Evolutionary conservation across 2,113 vertebrate genomes (phyloP).

Genomic region (Nannobrachium achirus): DNA sequence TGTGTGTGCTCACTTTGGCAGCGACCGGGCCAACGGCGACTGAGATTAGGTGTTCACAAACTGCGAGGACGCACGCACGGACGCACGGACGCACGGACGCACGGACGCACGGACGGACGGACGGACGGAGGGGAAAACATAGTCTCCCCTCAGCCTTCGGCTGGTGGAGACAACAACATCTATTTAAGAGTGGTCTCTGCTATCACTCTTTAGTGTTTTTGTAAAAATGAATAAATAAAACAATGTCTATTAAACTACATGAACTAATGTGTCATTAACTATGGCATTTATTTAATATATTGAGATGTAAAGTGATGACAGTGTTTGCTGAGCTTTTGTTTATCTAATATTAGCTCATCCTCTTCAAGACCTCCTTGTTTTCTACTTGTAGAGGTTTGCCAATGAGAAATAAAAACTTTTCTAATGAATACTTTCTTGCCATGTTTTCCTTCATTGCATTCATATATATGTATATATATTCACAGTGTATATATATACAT

Average conservation of each 20-base stretch:
- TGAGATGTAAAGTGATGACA: slow-evolving; percentile 22
- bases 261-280: slow-evolving; percentile 16
- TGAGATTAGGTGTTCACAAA: no score
- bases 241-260: neutral
- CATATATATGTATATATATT: slow-evolving; percentile 20
- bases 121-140: no score
- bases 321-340: slow-evolving; percentile 29
- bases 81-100: no score
- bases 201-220: slow-evolving; percentile 3
- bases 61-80: no score
- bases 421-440: slow-evolving; percentile 69
- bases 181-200: neutral
- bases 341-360: slow-evolving; percentile 44
- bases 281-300: slow-evolving; percentile 25
- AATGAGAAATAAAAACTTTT: slow-evolving; percentile 80
- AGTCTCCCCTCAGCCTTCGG: no score
- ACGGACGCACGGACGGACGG: no score
- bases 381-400: slow-evolving; percentile 83
- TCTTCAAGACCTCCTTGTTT: slow-evolving; percentile 32
- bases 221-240: neutral
- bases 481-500: neutral
- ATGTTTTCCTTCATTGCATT: slow-evolving; percentile 56
- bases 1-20: no score
- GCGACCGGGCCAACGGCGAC: no score
- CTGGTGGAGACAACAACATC: no score